phyloP scores from a whole-genome alignment of 2,113 vertebrate species.

The Bos javanicus region DNA sequence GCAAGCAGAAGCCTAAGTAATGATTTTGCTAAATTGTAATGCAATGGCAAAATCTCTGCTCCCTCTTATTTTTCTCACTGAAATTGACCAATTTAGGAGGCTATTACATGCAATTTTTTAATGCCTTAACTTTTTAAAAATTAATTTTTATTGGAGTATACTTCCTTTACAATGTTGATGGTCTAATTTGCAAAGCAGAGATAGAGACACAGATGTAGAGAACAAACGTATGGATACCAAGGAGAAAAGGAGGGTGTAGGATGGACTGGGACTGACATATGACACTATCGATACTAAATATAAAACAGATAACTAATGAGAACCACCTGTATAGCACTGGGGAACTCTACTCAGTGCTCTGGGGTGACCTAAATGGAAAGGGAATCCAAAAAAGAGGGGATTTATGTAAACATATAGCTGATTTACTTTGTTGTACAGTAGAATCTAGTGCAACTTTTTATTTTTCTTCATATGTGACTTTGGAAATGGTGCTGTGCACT shows the following conservation, averaged over 20 bases:
- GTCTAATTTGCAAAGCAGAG: background rate
- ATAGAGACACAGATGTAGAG: background rate
- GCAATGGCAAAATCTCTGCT: background rate
- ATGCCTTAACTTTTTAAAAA: background rate
- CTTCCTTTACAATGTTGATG: background rate
- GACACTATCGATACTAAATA: background rate
- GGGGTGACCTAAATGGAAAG: background rate
- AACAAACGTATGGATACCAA: background rate
- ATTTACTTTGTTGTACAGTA: background rate
- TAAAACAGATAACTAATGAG: background rate
- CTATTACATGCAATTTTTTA: background rate
- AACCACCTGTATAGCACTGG: background rate
- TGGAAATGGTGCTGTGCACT: background rate
- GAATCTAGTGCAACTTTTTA: background rate
- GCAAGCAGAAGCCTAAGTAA: background rate
- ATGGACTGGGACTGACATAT: background rate
- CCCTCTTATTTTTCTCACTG: background rate
- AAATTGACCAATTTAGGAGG: background rate
- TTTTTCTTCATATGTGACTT: background rate
- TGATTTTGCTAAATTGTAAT: constrained; percentile 4
- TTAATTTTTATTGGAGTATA: background rate
- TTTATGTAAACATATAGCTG: background rate
- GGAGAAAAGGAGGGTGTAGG: background rate
- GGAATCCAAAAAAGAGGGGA: background rate
- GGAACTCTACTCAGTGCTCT: background rate